Conservation (phyloP, 2,113 vertebrate species). For the Bufo gargarizans region DNA sequence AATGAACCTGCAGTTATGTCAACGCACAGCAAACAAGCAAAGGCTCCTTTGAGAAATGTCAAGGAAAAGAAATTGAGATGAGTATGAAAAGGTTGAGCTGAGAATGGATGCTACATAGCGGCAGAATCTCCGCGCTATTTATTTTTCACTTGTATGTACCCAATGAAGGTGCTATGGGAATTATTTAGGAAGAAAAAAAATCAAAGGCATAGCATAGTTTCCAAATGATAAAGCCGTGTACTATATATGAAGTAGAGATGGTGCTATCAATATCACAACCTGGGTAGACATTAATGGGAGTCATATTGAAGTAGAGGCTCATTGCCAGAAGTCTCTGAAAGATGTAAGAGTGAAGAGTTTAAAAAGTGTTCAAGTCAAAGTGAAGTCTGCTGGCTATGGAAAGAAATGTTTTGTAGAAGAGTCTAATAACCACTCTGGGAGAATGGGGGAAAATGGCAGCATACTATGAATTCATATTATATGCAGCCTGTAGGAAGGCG, state of each 20-base stretch:
- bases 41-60: constrained; percentile 34
- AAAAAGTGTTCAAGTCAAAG: constrained; percentile 36
- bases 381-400: background rate
- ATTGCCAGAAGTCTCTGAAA: constrained; percentile 4
- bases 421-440: constrained; percentile 31
- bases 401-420: constrained; percentile 36
- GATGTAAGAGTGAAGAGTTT: constrained; percentile 28
- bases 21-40: constrained; percentile 30
- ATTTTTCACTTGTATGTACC: constrained; percentile 29
- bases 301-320: constrained; percentile 22
- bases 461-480: constrained; percentile 41
- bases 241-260: background rate
- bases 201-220: constrained; percentile 33
- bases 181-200: constrained; percentile 37
- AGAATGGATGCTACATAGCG: constrained; percentile 29
- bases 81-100: constrained; percentile 30
- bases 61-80: constrained; percentile 37
- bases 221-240: constrained; percentile 40
- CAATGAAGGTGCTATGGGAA: constrained; percentile 15
- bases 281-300: constrained; percentile 39
- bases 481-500: background rate
- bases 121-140: constrained; percentile 29
- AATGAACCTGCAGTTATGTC: constrained; percentile 48
- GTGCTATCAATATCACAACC: constrained; percentile 43
- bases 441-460: background rate